Base-by-base conservation (phyloP, 2,797 vertebrate genomes). In the Remorina albescens region DNA sequence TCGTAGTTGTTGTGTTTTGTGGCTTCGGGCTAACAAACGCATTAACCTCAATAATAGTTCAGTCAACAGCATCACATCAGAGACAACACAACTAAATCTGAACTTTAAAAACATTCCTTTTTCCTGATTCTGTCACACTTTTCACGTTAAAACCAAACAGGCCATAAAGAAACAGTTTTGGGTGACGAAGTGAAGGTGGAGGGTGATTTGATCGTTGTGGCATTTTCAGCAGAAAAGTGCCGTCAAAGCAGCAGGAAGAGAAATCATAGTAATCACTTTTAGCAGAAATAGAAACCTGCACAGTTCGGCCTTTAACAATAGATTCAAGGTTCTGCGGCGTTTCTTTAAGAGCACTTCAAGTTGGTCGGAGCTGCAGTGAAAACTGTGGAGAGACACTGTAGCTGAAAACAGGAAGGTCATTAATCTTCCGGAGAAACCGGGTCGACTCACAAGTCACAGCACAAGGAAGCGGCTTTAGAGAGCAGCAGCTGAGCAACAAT, bases 331-430 rank as follows among this genome's bases (percentile, higher is more conserved):
- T 72, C 61, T 70, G 78, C 76, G 69, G 65, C 7, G 32, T 70
- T 50, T 50, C 72, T 54, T 30, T 41, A 71, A 73, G 72, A 67
- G 71, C 59, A 65, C 74, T 67, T 73, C 26, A 53, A 76, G 62
- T 84, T 74, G 70, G 73, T 66, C 42, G 12, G 57, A 75, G 64
- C 69, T 57, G 80, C 70, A 56, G 61, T 15, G 64, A 84, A 78
- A 85, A 81, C 50, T 63, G 76, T 15, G 56, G 42, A 83, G 65
- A 88, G 80, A 88, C 73, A 78, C 73, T 71, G 76, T 50, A 65
- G 81, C 81, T 68, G 83, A 84, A 89, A 91, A 88, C 87, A 89
- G 85, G 88, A 90, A 88, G 84, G 83, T 84, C 85, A 87, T 91
- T 88, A 87, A 91, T 90, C 87, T 88, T 86, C 23, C 2, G 56